Conservation (phyloP, 2,113 vertebrate species). For the Hyla sarda region DNA sequence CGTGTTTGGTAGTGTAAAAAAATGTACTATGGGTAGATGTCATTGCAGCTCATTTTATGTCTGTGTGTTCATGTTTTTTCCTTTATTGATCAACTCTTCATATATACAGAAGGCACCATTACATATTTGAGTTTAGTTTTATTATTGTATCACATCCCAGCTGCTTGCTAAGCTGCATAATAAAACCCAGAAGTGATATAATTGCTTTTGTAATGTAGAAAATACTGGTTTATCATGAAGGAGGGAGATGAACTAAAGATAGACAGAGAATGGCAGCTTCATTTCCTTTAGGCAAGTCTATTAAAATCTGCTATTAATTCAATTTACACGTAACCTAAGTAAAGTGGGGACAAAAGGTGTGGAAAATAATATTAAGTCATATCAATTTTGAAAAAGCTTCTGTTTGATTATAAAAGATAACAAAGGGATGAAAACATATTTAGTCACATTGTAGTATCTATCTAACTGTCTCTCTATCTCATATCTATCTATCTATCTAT, state of each 20-base stretch:
- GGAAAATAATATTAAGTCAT: not conserved
- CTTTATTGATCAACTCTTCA: not conserved
- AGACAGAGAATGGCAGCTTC: not conserved
- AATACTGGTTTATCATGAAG: not conserved
- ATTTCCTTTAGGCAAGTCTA: slow-evolving; percentile 1
- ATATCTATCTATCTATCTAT: too few species aligned
- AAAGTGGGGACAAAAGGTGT: not conserved
- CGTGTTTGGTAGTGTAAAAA: too few species aligned
- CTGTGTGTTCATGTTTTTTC: not conserved
- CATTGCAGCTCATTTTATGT: not conserved
- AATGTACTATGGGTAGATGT: too few species aligned
- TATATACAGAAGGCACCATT: not conserved
- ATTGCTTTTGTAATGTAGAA: slow-evolving; percentile 27
- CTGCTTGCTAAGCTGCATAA: slow-evolving; percentile 9
- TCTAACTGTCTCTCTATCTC: too few species aligned
- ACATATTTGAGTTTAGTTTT: not conserved
- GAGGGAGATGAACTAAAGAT: not conserved
- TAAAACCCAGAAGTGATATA: slow-evolving; percentile 27
- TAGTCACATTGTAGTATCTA: too few species aligned
- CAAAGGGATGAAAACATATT: not conserved
- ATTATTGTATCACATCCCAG: slow-evolving; percentile 22
- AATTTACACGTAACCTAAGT: slow-evolving; percentile 17
- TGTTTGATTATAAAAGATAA: not conserved
- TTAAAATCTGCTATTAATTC: not conserved
- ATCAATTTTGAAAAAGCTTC: not conserved